Evolutionary conservation across 2,113 vertebrate species (phyloP).

Genomic region (Chunga burmeisteri): DNA sequence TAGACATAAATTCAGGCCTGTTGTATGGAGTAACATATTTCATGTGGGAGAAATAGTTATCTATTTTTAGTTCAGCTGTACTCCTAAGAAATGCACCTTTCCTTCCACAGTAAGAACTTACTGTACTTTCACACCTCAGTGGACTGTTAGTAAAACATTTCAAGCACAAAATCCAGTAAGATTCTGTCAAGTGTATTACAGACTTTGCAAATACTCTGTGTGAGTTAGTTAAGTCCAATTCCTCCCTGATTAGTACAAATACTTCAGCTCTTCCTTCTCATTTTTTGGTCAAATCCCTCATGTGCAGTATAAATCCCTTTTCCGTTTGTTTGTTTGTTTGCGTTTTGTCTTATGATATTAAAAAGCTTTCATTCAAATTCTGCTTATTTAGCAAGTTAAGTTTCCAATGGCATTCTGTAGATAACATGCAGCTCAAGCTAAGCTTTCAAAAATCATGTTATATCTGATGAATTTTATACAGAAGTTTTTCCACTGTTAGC

Average conservation of each 20-base stretch:
- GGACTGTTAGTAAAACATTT: conserved; percentile 31
- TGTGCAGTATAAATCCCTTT: not conserved
- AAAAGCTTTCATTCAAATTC: not conserved
- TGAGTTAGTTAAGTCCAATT: not conserved
- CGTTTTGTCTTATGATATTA: not conserved
- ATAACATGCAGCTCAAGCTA: not conserved
- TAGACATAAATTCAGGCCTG: not conserved
- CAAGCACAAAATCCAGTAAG: conserved; percentile 23
- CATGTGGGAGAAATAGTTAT: not conserved
- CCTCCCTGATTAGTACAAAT: not conserved
- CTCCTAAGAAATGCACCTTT: conserved; percentile 6
- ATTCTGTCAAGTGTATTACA: not conserved
- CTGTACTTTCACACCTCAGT: conserved; percentile 23
- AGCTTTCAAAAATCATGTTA: not conserved
- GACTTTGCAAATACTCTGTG: not conserved
- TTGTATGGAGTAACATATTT: not conserved
- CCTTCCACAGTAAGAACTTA: not conserved
- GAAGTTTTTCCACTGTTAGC: not conserved
- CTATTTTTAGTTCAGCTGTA: conserved; percentile 19
- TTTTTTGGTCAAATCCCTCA: not conserved
- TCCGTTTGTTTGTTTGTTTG: not conserved
- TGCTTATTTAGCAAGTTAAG: not conserved
- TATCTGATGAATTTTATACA: not conserved
- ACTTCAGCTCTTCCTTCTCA: not conserved
- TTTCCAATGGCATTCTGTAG: not conserved